These are phyloP conservation scores for Cyprinella venusta DNA, from an alignment of 2,797 vertebrate species.

Conservation along the genomic window DNA sequence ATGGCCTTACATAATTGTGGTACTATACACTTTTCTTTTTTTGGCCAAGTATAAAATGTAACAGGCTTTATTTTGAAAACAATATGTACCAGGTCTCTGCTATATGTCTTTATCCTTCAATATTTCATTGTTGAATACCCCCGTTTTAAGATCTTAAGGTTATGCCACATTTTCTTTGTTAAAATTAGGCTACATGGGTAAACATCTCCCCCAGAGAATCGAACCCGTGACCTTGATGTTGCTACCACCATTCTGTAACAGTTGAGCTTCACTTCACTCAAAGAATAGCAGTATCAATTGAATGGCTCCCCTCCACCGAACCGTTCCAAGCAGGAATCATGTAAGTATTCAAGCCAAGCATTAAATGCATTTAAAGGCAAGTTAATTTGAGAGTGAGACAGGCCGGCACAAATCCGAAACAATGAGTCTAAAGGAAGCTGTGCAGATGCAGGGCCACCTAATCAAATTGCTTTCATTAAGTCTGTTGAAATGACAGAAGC, in stretches of 20 bases:
- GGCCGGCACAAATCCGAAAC: constrained; percentile 65
- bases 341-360: constrained; percentile 29
- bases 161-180: neutral
- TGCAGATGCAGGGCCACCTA: constrained; percentile 57
- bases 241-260: neutral
- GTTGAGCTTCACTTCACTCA: constrained; percentile 6
- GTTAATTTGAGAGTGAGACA: constrained; percentile 61
- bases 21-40: neutral
- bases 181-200: neutral
- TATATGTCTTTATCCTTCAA: neutral
- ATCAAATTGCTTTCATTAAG: constrained; percentile 74
- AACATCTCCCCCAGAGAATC: neutral
- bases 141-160: neutral
- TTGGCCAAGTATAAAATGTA: neutral
- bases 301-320: neutral
- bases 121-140: neutral
- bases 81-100: neutral
- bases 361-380: constrained; percentile 57
- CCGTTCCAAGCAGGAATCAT: neutral
- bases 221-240: constrained; percentile 15
- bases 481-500: constrained; percentile 68
- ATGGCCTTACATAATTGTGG: neutral
- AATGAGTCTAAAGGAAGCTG: constrained; percentile 65
- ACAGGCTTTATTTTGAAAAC: neutral
- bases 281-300: neutral